Evolutionary conservation across 2,888 invertebrate genomes (phyloP).

Genomic region (Brenthis daphne): DNA sequence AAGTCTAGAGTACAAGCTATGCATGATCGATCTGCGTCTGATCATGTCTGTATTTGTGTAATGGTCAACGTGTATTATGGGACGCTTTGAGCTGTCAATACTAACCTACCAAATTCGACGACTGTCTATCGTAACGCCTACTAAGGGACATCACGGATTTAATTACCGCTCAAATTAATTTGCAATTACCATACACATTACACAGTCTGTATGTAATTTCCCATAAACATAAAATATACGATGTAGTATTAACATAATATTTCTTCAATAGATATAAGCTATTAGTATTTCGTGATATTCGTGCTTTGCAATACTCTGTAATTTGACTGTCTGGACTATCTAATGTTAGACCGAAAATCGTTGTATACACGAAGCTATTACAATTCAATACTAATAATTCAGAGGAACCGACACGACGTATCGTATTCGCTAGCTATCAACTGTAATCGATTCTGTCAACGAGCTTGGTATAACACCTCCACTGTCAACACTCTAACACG

Average conservation of each 20-base stretch:
- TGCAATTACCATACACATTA: too few species aligned
- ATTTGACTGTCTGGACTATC: not conserved
- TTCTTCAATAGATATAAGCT: not conserved
- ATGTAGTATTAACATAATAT: too few species aligned
- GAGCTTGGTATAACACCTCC: not conserved
- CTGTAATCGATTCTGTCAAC: constrained; percentile 19
- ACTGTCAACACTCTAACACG: constrained; percentile 17
- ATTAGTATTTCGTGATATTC: not conserved
- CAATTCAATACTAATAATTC: constrained; percentile 1
- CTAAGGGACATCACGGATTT: too few species aligned
- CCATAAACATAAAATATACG: too few species aligned
- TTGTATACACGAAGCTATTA: not conserved
- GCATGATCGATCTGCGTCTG: too few species aligned
- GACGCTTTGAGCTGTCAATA: not conserved
- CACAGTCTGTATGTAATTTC: too few species aligned
- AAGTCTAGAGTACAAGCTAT: too few species aligned
- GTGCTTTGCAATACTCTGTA: not conserved
- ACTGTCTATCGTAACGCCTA: not conserved
- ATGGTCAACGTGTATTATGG: not conserved
- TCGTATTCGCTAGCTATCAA: not conserved
- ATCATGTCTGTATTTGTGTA: too few species aligned
- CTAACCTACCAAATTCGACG: not conserved
- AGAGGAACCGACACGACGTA: not conserved
- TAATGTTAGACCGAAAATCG: not conserved
- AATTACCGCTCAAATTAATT: too few species aligned